Evolutionary conservation across 2,888 invertebrate species (phyloP), one percentile per base, ranked within the genome.

Genomic region (Chirona hameri): DNA sequence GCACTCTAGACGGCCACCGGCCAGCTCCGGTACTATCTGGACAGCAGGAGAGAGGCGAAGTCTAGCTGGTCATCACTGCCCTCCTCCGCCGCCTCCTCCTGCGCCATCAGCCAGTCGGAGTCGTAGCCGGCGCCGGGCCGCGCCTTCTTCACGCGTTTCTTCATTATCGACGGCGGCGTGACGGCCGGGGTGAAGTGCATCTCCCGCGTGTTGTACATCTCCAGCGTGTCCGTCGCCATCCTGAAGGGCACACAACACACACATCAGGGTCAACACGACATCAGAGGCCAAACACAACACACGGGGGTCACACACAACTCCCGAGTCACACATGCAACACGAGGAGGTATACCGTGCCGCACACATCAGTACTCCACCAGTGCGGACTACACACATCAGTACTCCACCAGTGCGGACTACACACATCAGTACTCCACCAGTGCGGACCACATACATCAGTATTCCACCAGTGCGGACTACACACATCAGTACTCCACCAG

Each of bases 121-220:
- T 72, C 72, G 24, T 9, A 0, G 46, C 3, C 76, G 18, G 24
- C 31, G 10, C 12, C 14, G 5, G 1, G 39, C 10, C 31, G 18
- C 46, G 21, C 3, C 46, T 46, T 76, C 24, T 24, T 39, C 24
- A 24, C 0, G 31, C 76, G 76, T 24, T 76, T 76, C 46, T 76
- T 76, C 39, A 76, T 24, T 7, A 76, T 27, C 24, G 76, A 80
- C 14, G 80, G 52, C 12, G 80, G 52, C 0, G 80, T 52, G 15
- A 80, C 80, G 27, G 80, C 48, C 52, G 80, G 80, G 9, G 29
- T 29, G 52, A 80, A 80, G 15, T 29, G 52, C 27, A 52, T 55
- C n/a, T 80, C 52, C 15, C 9, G 2, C 27, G 80, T 80, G 29
- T 15, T 27, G 52, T 52, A 80, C 52, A 18, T 80, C 15, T 80